Evolutionary conservation across 2,888 invertebrate genomes (phyloP).

Genomic region (Ctena decussata): DNA sequence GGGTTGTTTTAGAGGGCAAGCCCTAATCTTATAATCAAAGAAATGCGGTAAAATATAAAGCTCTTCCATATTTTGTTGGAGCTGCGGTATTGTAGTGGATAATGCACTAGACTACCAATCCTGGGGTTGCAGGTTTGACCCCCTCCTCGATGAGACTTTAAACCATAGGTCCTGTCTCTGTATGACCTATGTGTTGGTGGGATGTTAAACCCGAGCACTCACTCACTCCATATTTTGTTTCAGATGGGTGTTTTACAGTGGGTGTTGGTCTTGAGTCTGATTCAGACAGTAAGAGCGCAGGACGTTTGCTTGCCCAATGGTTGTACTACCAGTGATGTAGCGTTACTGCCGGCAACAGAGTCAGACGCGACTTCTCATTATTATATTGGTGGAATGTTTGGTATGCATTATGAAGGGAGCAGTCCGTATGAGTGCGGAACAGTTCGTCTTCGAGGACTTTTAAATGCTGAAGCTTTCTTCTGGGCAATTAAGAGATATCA

Average conservation of each 20-base stretch:
- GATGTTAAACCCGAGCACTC: too few relatives aligned
- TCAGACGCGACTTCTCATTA: conserved; percentile 61
- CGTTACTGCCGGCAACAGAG: conserved; percentile 37
- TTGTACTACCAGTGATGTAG: conserved; percentile 60
- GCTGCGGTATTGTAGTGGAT: too few relatives aligned
- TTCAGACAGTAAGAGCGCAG: conserved; percentile 40
- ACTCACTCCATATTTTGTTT: too few relatives aligned
- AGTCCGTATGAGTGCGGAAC: conserved; percentile 70
- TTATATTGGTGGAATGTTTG: conserved; percentile 82
- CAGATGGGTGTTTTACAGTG: conserved; percentile 47
- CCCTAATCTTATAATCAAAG: too few relatives aligned
- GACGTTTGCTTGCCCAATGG: conserved; percentile 44
- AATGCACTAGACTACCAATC: too few relatives aligned
- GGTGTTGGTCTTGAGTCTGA: conserved; percentile 19
- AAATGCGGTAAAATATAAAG: too few relatives aligned
- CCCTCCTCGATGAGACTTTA: too few relatives aligned
- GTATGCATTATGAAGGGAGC: conserved; percentile 70
- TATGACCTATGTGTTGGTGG: too few relatives aligned
- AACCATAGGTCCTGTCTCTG: too few relatives aligned
- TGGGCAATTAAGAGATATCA: conserved; percentile 83
- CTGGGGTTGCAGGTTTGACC: too few relatives aligned
- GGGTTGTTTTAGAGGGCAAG: too few relatives aligned
- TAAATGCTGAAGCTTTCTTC: conserved; percentile 86
- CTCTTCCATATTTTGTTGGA: too few relatives aligned
- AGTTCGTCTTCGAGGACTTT: conserved; percentile 76